These are phyloP conservation scores for Platerodrilus igneus DNA, from an alignment of 2,888 invertebrate species.

Conservation along the genomic window DNA sequence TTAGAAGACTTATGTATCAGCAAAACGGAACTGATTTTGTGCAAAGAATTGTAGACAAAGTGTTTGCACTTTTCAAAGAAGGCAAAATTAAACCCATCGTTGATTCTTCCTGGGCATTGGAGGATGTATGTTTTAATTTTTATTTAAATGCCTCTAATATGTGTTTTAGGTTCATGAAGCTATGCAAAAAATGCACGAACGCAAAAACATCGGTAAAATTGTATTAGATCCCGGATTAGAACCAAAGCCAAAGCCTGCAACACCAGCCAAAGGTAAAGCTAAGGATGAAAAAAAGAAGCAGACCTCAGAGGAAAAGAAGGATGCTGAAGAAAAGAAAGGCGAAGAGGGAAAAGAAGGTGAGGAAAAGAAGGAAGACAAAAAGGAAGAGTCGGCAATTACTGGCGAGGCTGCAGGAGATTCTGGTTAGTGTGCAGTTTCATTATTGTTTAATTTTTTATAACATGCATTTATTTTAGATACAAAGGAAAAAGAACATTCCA, in stretches of 20 bases:
- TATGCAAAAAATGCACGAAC: conserved; percentile 90
- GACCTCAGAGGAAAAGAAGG: conserved; percentile 63
- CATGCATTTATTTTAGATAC: conserved; percentile 54
- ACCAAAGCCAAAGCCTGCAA: conserved; percentile 75
- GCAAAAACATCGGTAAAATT: conserved; percentile 86
- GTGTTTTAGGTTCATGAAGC: conserved; percentile 71
- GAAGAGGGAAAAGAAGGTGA: conserved; percentile 44
- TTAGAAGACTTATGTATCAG: conserved; percentile 77
- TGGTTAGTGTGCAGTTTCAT: conserved; percentile 42
- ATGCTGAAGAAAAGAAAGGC: conserved; percentile 53
- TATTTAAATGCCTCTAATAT: neutral
- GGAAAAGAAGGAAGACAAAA: conserved; percentile 44
- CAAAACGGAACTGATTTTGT: conserved; percentile 69
- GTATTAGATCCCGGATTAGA: conserved; percentile 76
- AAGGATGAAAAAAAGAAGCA: conserved; percentile 69
- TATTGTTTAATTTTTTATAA: conserved; percentile 4
- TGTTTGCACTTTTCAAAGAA: conserved; percentile 70
- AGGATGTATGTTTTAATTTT: conserved; percentile 58
- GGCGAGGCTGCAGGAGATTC: conserved; percentile 53
- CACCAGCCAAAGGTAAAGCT: conserved; percentile 69
- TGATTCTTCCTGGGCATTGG: conserved; percentile 83
- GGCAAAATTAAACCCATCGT: conserved; percentile 77
- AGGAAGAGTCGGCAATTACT: conserved; percentile 49
- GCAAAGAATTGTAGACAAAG: conserved; percentile 63
- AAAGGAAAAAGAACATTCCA: conserved; percentile 62